These are phyloP conservation scores for Diorhabda elongata DNA, from an alignment of 1,140 invertebrate species.

Conservation along the genomic window DNA sequence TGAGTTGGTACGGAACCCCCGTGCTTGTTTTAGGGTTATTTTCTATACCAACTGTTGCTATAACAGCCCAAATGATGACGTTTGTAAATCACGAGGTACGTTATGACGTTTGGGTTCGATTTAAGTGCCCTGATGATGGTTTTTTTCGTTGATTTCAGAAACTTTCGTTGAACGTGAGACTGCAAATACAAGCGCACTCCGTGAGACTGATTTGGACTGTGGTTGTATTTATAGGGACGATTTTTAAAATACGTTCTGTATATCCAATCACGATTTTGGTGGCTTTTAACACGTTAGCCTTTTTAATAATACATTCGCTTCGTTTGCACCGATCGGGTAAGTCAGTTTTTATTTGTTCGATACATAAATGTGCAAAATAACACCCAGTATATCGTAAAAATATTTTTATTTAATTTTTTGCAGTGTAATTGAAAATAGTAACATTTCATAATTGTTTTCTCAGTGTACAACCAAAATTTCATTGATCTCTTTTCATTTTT, in stretches of 20 bases:
- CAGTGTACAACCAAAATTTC: background rate
- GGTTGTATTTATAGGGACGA: constrained; percentile 47
- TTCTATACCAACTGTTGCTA: constrained; percentile 31
- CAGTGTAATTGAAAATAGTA: background rate
- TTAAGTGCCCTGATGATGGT: background rate
- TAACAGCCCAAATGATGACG: constrained; percentile 26
- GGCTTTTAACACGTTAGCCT: constrained; percentile 44
- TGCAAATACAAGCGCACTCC: constrained; percentile 38
- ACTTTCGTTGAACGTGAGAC: constrained; percentile 25
- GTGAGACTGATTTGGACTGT: constrained; percentile 50
- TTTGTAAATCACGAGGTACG: constrained; percentile 28
- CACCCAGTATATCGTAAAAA: background rate
- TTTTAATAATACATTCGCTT: constrained; percentile 37
- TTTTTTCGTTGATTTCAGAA: constrained; percentile 20
- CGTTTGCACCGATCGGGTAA: constrained; percentile 40
- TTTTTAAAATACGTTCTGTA: constrained; percentile 48
- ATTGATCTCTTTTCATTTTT: background rate
- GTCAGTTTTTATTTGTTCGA: background rate
- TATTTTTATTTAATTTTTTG: background rate
- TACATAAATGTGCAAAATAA: background rate
- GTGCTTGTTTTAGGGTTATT: constrained; percentile 43
- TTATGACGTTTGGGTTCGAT: background rate
- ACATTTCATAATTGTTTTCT: background rate
- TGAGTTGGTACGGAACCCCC: constrained; percentile 46
- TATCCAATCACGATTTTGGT: constrained; percentile 52